Conservation (phyloP, 2,113 vertebrate species). For the Petromus typicus region DNA sequence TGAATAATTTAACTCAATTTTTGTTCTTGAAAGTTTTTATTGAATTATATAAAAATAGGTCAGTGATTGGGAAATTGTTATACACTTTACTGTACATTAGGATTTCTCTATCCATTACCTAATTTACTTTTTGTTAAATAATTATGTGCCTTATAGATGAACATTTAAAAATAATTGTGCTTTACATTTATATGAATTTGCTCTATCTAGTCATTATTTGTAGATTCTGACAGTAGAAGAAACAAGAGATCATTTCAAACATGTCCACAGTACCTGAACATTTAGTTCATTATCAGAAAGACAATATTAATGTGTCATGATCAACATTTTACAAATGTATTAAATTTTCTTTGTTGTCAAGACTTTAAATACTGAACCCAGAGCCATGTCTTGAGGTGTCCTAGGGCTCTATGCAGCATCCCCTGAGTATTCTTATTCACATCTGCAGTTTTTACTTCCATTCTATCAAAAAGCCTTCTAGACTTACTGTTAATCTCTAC, state of each 20-base stretch:
- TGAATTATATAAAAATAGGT: not conserved
- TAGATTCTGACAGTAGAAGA: not conserved
- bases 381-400: not conserved
- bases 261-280: not conserved
- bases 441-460: not conserved
- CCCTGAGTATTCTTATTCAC: not conserved
- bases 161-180: not conserved
- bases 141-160: not conserved
- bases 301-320: not conserved
- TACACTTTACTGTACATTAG: not conserved
- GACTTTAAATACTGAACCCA: not conserved
- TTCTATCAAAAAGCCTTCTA: not conserved
- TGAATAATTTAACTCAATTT: not conserved
- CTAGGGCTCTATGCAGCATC: not conserved
- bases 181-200: not conserved
- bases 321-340: not conserved
- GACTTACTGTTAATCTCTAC: not conserved
- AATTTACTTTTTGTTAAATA: not conserved
- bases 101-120: not conserved
- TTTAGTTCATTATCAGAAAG: not conserved
- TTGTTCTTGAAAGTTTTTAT: not conserved
- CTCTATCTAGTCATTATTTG: not conserved
- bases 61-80: not conserved
- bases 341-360: not conserved
- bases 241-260: not conserved